phyloP scores from a whole-genome alignment of 2,888 invertebrate species.

The Xestia ashworthii region DNA sequence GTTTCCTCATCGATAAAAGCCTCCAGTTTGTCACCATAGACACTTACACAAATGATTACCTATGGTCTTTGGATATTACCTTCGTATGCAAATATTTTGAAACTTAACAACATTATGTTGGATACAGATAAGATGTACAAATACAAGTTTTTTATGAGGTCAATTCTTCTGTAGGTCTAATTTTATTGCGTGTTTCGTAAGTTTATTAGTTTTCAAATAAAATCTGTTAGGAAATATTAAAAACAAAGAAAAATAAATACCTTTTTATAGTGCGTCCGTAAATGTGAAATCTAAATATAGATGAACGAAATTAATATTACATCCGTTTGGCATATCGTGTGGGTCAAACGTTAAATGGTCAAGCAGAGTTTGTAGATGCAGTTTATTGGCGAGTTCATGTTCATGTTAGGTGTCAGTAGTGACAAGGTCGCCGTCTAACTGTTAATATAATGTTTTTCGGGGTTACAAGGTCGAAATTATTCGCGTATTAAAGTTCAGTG shows the following conservation, averaged over 20 bases:
- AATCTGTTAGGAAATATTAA: slow-evolving; percentile 7
- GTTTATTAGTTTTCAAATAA: slow-evolving; percentile 31
- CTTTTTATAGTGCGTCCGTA: slow-evolving; percentile 3
- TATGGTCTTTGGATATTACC: slow-evolving; percentile 22
- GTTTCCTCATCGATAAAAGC: slow-evolving; percentile 63
- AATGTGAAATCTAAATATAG: slow-evolving; percentile 7
- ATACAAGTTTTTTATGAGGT: slow-evolving; percentile 45
- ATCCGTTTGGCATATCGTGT: slow-evolving; percentile 4
- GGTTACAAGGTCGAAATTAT: slow-evolving; percentile 54
- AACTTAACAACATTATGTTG: slow-evolving; percentile 29
- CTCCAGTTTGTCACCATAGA: slow-evolving; percentile 54
- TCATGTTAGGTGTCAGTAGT: slow-evolving; percentile 55
- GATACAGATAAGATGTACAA: slow-evolving; percentile 30
- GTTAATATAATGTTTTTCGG: slow-evolving; percentile 54
- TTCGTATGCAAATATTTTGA: slow-evolving; percentile 47
- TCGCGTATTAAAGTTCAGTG: slow-evolving; percentile 55
- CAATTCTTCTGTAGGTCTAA: slow-evolving; percentile 28
- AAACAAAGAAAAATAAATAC: background rate
- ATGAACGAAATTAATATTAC: slow-evolving; percentile 12
- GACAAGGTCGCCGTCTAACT: slow-evolving; percentile 60
- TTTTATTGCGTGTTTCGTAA: slow-evolving; percentile 48
- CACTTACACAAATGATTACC: slow-evolving; percentile 55
- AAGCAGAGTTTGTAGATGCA: slow-evolving; percentile 36
- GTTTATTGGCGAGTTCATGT: slow-evolving; percentile 53
- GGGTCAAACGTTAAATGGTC: slow-evolving; percentile 47